Evolutionary conservation across 2,888 invertebrate species (phyloP).

Genomic region (Petrolisthes manimaculis): DNA sequence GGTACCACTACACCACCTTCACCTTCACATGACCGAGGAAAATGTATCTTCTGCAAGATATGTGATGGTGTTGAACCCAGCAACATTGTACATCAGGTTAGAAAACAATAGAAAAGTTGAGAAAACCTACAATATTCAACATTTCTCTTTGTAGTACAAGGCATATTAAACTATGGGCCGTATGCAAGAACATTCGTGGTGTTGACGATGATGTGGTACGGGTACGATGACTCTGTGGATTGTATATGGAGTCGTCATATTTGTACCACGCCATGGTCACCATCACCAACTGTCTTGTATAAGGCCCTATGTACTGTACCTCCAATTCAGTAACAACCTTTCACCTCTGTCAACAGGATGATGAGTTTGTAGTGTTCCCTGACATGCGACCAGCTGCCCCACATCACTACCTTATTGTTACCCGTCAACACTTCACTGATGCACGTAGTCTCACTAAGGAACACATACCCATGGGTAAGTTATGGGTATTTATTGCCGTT

Average conservation of each 20-base stretch:
- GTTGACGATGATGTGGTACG: too few species aligned
- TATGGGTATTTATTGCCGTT: too few species aligned
- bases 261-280: neutral
- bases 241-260: neutral
- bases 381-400: constrained; percentile 86
- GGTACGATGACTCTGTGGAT: too few species aligned
- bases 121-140: neutral
- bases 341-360: constrained; percentile 48
- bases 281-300: neutral
- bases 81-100: constrained; percentile 58
- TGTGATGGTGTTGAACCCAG: constrained; percentile 54
- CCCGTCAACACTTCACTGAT: constrained; percentile 83
- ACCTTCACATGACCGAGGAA: constrained; percentile 19
- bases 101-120: neutral
- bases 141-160: neutral
- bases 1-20: neutral
- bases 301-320: too few species aligned
- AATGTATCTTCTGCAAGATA: constrained; percentile 59
- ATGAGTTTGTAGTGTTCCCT: constrained; percentile 77
- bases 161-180: neutral
- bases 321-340: too few species aligned
- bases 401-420: constrained; percentile 83
- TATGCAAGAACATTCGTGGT: neutral
- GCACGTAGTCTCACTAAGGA: constrained; percentile 31
- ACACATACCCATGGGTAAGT: constrained; percentile 48